These are phyloP conservation scores for Pheosia tremula DNA, from an alignment of 2,888 invertebrate species.

Conservation along the genomic window DNA sequence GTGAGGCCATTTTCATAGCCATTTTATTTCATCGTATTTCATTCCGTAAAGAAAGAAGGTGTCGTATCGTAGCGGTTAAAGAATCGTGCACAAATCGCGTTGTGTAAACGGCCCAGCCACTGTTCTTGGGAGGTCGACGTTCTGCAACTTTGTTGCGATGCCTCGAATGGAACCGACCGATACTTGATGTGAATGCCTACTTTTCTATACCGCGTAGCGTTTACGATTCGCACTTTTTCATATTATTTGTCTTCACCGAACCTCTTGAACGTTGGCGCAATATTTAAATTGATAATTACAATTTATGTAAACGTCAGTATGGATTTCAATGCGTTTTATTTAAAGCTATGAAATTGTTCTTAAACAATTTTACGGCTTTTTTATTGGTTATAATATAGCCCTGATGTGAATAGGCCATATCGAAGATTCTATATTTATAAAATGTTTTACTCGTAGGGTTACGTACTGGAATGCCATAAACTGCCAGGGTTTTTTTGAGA, in stretches of 20 bases:
- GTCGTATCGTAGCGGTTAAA: not conserved
- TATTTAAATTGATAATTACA: not conserved
- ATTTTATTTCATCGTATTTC: too few relatives aligned
- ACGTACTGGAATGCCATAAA: not conserved
- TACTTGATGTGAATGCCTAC: constrained; percentile 31
- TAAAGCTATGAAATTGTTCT: constrained; percentile 7
- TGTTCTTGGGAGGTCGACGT: constrained; percentile 31
- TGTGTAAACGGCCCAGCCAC: constrained; percentile 18
- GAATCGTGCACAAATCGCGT: constrained; percentile 8
- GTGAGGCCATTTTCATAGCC: too few relatives aligned
- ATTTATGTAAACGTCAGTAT: constrained; percentile 3
- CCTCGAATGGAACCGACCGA: constrained; percentile 30
- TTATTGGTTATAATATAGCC: constrained; percentile 4
- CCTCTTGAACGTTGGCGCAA: not conserved
- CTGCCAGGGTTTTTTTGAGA: not conserved
- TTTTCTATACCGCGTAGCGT: constrained; percentile 30
- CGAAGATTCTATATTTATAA: not conserved
- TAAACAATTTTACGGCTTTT: constrained; percentile 1
- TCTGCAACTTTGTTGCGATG: constrained; percentile 44
- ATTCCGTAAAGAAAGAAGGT: too few relatives aligned
- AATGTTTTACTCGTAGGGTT: not conserved
- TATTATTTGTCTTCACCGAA: constrained; percentile 17
- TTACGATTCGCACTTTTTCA: constrained; percentile 23
- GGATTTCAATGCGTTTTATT: constrained; percentile 3
- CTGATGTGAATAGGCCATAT: constrained; percentile 1